Percentiles rank a stretch among this genome's conserved stretches.
phyloP scores from a whole-genome alignment of 2,888 invertebrate genomes.

The Drosophila affinis region DNA sequence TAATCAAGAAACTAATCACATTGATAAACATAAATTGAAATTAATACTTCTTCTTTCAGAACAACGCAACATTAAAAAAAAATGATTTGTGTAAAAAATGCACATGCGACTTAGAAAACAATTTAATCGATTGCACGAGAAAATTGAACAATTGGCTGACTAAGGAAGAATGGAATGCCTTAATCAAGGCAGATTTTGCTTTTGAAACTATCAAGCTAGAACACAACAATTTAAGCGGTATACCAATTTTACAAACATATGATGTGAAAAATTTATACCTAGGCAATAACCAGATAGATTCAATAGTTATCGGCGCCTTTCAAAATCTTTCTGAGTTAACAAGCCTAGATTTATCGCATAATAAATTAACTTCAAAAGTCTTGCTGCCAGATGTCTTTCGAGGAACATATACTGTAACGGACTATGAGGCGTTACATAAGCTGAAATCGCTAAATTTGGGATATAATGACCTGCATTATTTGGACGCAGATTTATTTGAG shows the following conservation, averaged over 20 bases:
- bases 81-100: constrained; percentile 85
- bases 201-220: constrained; percentile 80
- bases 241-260: constrained; percentile 85
- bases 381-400: constrained; percentile 88
- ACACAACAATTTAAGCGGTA: constrained; percentile 73
- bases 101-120: constrained; percentile 83
- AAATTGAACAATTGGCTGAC: constrained; percentile 85
- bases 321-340: constrained; percentile 86
- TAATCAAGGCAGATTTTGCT: constrained; percentile 70
- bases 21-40: not conserved
- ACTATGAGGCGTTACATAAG: constrained; percentile 73
- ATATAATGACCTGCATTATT: constrained; percentile 88
- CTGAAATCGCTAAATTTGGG: constrained; percentile 85
- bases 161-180: constrained; percentile 85
- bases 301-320: constrained; percentile 87
- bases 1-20: not conserved
- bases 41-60: not conserved
- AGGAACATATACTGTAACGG: constrained; percentile 82
- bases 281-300: constrained; percentile 86
- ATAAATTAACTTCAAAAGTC: constrained; percentile 86
- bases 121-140: constrained; percentile 85
- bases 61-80: not conserved
- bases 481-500: constrained; percentile 90
- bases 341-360: constrained; percentile 88
- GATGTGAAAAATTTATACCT: constrained; percentile 86